Percentiles rank a stretch among this genome's conserved stretches.
Conservation (phyloP, 1,140 invertebrate species). For the Drosophila mayri region DNA sequence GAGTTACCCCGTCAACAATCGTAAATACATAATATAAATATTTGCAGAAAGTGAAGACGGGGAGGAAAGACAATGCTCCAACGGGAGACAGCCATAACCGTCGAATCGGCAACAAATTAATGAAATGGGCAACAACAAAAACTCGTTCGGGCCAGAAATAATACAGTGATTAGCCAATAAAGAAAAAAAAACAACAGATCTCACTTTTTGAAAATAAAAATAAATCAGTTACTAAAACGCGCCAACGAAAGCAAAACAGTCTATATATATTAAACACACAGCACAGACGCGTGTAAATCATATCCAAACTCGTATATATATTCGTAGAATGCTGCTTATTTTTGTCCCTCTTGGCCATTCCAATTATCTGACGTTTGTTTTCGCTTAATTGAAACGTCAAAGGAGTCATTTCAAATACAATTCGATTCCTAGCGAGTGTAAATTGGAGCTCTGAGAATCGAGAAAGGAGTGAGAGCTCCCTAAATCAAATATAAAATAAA, state of each 20-base stretch:
- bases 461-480: neutral
- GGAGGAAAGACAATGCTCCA: conserved; percentile 7
- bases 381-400: conserved; percentile 42
- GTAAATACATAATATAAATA: conserved; percentile 24
- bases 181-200: conserved; percentile 39
- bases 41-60: conserved; percentile 16
- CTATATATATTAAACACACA: conserved; percentile 4
- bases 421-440: neutral
- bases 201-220: conserved; percentile 45
- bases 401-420: neutral
- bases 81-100: conserved; percentile 23
- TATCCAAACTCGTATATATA: conserved; percentile 27
- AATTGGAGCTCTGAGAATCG: neutral
- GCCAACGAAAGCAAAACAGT: conserved; percentile 31
- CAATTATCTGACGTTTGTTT: conserved; percentile 12
- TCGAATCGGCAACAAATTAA: conserved; percentile 12
- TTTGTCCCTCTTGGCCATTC: conserved; percentile 38
- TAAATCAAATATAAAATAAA: neutral
- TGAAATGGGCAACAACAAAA: conserved; percentile 42
- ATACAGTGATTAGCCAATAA: conserved; percentile 38
- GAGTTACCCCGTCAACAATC: conserved; percentile 40
- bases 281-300: conserved; percentile 40
- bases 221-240: conserved; percentile 62
- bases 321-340: conserved; percentile 30
- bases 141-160: conserved; percentile 32